Base-by-base conservation (phyloP, 2,113 vertebrate species). In the Cyprinodon brontotheroides region DNA sequence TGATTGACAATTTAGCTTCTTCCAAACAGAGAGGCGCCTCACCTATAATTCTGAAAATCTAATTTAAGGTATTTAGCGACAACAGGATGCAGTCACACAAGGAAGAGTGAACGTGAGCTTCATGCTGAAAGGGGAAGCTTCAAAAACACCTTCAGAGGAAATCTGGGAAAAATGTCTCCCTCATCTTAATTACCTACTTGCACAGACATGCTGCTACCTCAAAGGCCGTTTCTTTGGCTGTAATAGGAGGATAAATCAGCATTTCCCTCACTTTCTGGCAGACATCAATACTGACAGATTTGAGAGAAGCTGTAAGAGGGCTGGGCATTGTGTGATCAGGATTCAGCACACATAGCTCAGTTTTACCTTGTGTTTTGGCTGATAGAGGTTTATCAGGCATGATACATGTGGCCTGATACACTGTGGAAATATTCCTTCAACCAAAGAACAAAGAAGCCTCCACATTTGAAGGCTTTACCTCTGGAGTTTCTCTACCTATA, bases 201-300 rank as follows among this genome's bases (percentile, higher is more conserved):
- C 47, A n/a, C 68, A 17, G 11, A 15, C 4, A 60, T 1, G 43
- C n/a, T 11, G 48, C 20, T 48, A 48, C 65, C 78, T 85, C 64
- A 78, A 72, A 84, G 61, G 53, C 74, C 47, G 61, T 79, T 79
- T 78, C 81, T 83, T 82, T 37, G 76, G 45, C 74, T 65, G 68
- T 76, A 78, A 89, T 75, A 70, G 68, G 78, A 87, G 79, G 75
- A 77, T 78, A 79, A 88, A 90, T 82, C 71, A 61, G 47, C 59
- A 43, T 71, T 79, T 72, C 41, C 39, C 17, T 8, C 63, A 39
- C 22, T 65, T 57, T 69, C 57, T 50, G 0, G 50, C 70, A 76
- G 65, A 68, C 47, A 61, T 68, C 38, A 0, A 47, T 57, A 20
- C 48, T 64, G 74, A 48, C 67, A 45, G n/a, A 74, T 64, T 3